Evolutionary conservation across 2,113 vertebrate species (phyloP), one percentile per base, ranked within the genome.

Genomic region (Amphilophus citrinellus): DNA sequence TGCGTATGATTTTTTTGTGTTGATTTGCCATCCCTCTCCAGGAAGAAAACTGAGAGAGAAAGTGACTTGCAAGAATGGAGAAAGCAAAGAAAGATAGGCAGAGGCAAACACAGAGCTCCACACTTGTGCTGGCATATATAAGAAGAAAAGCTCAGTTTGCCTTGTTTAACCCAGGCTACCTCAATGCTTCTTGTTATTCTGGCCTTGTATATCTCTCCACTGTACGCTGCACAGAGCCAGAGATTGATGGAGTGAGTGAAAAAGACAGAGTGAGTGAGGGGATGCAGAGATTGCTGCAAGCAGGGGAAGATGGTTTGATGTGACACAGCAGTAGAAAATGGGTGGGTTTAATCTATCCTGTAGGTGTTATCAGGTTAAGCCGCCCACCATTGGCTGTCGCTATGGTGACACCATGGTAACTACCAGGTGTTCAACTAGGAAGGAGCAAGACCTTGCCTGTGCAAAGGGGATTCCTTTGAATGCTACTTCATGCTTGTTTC

Each of bases 351-450:
- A 80, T 44, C 84, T 77, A 68, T 88, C 84, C 79, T 42, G 79
- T 85, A 84, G 89, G 79, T 91, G 90, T 91, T 88, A 89, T 87
- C 78, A 85, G 88, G 87, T 93, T 88, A 90, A 88, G 82, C 88
- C 73, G 57, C 85, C 89, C 85, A 91, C 89, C 22, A 50, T 61
- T 84, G 83, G 76, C 90, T 88, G 92, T 94, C 63, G 6, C 89
- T 89, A 94, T 91, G 90, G 92, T 82, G 81, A 94, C 90, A 83
- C 88, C 83, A 89, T 93, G 90, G 90, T 65, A 89, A 92, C 91
- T 10, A 42, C 78, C 91, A 92, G 87, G 88, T 92, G 89, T 92
- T 90, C 76, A 42, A 22, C 37, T 42, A 68, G 68, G 62, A 84
- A 66, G 58, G 76, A 88, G 60, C 53, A 10, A 78, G 58, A 71